Evolutionary conservation across 2,888 invertebrate genomes (phyloP).

Genomic region (Stenurella melanura): DNA sequence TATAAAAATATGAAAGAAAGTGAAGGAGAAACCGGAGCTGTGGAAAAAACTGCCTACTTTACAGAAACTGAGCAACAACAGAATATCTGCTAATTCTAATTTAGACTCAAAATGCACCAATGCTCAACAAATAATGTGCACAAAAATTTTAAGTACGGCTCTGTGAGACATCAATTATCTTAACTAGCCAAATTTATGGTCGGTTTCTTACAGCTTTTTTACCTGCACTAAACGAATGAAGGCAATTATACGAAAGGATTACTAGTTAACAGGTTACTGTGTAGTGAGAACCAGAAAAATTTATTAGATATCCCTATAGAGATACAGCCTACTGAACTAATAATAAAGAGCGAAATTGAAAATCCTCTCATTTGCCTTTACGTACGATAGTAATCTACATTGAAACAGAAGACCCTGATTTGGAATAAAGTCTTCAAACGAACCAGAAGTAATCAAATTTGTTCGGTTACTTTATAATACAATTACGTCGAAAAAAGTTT

Average conservation of each 20-base stretch:
- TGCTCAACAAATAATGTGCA: too few relatives aligned
- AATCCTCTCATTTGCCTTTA: constrained; percentile 24
- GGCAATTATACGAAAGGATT: background rate
- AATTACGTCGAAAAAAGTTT: constrained; percentile 41
- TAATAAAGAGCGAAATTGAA: constrained; percentile 17
- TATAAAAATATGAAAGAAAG: too few relatives aligned
- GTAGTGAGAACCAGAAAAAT: background rate
- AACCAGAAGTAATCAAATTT: constrained; percentile 45
- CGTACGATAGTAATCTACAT: constrained; percentile 34
- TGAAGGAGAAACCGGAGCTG: too few relatives aligned
- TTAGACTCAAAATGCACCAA: too few relatives aligned
- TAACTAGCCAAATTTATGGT: too few relatives aligned
- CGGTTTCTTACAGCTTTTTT: too few relatives aligned
- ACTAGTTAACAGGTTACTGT: background rate
- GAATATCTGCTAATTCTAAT: too few relatives aligned
- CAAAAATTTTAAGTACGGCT: too few relatives aligned
- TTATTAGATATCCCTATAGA: background rate
- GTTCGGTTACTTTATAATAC: constrained; percentile 44
- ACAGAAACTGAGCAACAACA: too few relatives aligned
- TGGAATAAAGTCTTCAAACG: constrained; percentile 43
- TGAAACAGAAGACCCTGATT: constrained; percentile 25
- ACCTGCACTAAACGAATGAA: too few relatives aligned
- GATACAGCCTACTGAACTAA: constrained; percentile 9
- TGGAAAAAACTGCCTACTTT: too few relatives aligned
- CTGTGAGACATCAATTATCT: too few relatives aligned